Conservation (phyloP, 2,888 invertebrate genomes). For the Sesia apiformis region DNA sequence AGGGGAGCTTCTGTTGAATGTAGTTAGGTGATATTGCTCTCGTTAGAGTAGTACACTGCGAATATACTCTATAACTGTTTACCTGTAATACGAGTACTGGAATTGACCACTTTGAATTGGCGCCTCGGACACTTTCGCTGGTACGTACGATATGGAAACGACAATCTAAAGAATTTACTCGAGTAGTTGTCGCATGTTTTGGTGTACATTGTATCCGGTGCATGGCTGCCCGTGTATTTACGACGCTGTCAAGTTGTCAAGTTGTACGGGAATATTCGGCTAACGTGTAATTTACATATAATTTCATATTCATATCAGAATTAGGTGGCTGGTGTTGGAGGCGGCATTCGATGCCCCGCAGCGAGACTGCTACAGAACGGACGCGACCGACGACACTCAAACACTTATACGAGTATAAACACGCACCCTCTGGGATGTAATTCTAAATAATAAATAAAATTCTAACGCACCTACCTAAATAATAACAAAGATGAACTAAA, state of each 20-base stretch:
- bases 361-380: slow-evolving; percentile 22
- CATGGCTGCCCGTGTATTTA: slow-evolving; percentile 55
- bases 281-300: slow-evolving; percentile 57
- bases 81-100: too few species aligned
- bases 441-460: not conserved
- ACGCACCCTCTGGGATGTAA: not conserved
- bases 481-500: too few species aligned
- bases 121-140: not conserved
- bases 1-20: slow-evolving; percentile 48
- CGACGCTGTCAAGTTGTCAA: slow-evolving; percentile 58
- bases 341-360: slow-evolving; percentile 27
- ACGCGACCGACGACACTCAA: slow-evolving; percentile 13
- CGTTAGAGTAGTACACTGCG: slow-evolving; percentile 46
- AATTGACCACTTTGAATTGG: too few species aligned
- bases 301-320: slow-evolving; percentile 69
- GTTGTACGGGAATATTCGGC: slow-evolving; percentile 53
- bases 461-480: too few species aligned
- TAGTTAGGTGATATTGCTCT: slow-evolving; percentile 61
- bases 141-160: slow-evolving; percentile 21
- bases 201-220: slow-evolving; percentile 34
- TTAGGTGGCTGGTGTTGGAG: slow-evolving; percentile 38
- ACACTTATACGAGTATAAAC: not conserved
- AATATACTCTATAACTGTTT: slow-evolving; percentile 12
- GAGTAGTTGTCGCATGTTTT: slow-evolving; percentile 53
- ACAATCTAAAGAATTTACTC: slow-evolving; percentile 56